phyloP scores from a whole-genome alignment of 2,113 vertebrate species.

The Atlantisia rogersi region DNA sequence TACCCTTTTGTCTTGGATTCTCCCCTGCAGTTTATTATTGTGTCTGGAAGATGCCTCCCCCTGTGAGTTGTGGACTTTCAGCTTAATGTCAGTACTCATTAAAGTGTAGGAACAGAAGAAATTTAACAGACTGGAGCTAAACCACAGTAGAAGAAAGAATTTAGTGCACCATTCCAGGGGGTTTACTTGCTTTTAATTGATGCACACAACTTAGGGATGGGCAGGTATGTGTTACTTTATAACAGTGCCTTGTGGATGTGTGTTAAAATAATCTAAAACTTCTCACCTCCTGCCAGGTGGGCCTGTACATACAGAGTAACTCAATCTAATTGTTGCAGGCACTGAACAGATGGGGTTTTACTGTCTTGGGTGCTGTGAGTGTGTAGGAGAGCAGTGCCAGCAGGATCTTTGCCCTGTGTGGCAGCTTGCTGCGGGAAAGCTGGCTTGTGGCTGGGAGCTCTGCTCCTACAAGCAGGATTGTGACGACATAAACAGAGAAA shows the following conservation, averaged over 20 bases:
- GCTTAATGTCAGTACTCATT: conserved; percentile 56
- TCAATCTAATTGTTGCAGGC: conserved; percentile 27
- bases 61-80: conserved; percentile 27
- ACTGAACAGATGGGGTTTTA: conserved; percentile 53
- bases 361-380: not conserved
- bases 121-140: conserved; percentile 4
- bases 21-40: conserved; percentile 41
- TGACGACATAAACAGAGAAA: not conserved
- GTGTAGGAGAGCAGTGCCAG: not conserved
- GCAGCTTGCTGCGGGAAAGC: not conserved
- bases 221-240: not conserved
- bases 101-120: not conserved
- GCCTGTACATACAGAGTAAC: not conserved
- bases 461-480: not conserved
- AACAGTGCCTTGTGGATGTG: not conserved
- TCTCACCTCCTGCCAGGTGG: conserved; percentile 26
- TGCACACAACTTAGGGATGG: not conserved
- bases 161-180: not conserved
- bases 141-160: not conserved
- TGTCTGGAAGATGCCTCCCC: conserved; percentile 26
- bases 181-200: conserved; percentile 24
- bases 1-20: conserved; percentile 41
- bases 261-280: not conserved
- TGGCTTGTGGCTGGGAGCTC: not conserved
- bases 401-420: conserved; percentile 21